A percentile compares a stretch with the other conserved stretches of the same genome.
Evolutionary conservation across 2,797 vertebrate species (phyloP).

Genomic region (Sebastes minor): DNA sequence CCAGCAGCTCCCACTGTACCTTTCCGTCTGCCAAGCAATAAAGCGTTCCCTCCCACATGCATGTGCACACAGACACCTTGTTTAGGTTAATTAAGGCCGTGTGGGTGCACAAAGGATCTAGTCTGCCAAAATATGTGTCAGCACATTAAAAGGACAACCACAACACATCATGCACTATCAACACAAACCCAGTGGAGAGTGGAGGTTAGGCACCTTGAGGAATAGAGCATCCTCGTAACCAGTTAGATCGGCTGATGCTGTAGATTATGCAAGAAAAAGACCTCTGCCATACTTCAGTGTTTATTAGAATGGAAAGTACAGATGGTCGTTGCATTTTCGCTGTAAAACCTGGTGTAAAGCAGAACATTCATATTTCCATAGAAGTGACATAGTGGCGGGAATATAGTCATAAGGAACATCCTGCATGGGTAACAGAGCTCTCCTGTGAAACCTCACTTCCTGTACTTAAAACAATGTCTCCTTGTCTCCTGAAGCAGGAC

Average conservation of each 20-base stretch:
- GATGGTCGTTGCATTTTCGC: background rate
- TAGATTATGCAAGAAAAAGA: background rate
- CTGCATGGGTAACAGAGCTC: slow-evolving; percentile 51
- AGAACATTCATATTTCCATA: background rate
- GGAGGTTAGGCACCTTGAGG: background rate
- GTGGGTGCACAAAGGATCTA: slow-evolving; percentile 48
- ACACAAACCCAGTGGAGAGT: slow-evolving; percentile 57
- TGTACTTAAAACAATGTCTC: slow-evolving; percentile 72
- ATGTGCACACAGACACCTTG: slow-evolving; percentile 38
- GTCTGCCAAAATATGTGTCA: slow-evolving; percentile 69
- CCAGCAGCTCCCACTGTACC: slow-evolving; percentile 3
- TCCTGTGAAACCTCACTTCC: slow-evolving; percentile 72
- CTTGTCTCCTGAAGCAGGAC: slow-evolving; percentile 60
- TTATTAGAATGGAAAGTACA: background rate
- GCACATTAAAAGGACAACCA: slow-evolving; percentile 62
- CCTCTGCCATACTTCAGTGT: background rate
- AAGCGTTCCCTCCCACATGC: slow-evolving; percentile 29
- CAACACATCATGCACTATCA: slow-evolving; percentile 50
- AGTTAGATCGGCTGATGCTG: background rate
- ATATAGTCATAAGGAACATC: slow-evolving; percentile 47
- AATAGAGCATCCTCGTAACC: background rate
- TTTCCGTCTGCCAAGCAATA: slow-evolving; percentile 13
- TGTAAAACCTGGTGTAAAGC: background rate
- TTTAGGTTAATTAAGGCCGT: slow-evolving; percentile 77
- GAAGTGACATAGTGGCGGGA: background rate